Conservation (phyloP, 2,113 vertebrate species). For the Oncorhynchus kisutch region DNA sequence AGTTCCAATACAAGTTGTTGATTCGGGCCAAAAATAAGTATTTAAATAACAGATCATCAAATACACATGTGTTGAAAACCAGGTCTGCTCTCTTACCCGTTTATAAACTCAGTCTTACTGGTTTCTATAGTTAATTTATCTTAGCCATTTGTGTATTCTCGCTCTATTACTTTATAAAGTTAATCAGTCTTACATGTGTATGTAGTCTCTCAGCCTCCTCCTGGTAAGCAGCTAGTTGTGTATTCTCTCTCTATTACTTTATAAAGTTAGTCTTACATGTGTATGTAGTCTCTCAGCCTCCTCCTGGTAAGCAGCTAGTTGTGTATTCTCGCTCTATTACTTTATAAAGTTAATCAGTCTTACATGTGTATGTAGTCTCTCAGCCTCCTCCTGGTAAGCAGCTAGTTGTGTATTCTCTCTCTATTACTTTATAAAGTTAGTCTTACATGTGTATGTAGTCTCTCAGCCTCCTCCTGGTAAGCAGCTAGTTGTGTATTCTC, state of each 20-base stretch:
- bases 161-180: constrained; percentile 56
- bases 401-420: constrained; percentile 75
- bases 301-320: constrained; percentile 95
- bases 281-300: constrained; percentile 95
- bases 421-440: too few species aligned
- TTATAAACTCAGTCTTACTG: neutral
- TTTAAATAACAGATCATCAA: too few species aligned
- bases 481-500: constrained; percentile 92
- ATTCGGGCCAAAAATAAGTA: too few species aligned
- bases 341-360: neutral
- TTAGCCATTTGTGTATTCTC: constrained; percentile 88
- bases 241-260: too few species aligned
- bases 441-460: constrained; percentile 86
- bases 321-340: constrained; percentile 82
- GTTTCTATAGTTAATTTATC: neutral
- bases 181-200: constrained; percentile 72
- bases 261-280: constrained; percentile 60
- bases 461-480: constrained; percentile 95
- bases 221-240: constrained; percentile 91
- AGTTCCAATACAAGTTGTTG: too few species aligned
- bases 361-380: constrained; percentile 90
- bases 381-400: constrained; percentile 95
- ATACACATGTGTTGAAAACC: too few species aligned
- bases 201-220: constrained; percentile 96
- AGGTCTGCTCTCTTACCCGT: too few species aligned